Conservation (phyloP, 2,888 invertebrate species). For the Pachliopta kotzebuea region DNA sequence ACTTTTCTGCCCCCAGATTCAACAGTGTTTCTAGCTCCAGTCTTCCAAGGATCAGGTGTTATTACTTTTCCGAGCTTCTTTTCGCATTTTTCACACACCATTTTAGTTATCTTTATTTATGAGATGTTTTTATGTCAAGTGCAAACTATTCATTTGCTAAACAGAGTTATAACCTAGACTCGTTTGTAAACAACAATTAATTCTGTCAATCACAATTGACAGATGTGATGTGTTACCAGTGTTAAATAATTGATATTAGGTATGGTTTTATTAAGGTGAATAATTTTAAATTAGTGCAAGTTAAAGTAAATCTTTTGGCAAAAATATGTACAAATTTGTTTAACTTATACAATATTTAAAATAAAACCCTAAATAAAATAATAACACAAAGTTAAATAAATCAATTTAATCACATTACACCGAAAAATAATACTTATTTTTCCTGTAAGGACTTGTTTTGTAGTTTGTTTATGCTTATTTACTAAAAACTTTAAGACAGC, state of each 20-base stretch:
- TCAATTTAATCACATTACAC: too few species aligned
- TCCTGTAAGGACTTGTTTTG: too few species aligned
- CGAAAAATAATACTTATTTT: too few species aligned
- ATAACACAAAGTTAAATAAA: too few species aligned
- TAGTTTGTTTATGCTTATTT: too few species aligned
- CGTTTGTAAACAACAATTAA: background rate
- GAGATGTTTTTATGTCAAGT: background rate
- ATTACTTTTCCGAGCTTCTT: conserved; percentile 95
- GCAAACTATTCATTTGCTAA: background rate
- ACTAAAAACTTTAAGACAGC: too few species aligned
- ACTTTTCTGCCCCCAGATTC: conserved; percentile 94
- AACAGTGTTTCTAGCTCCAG: conserved; percentile 93
- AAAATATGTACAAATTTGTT: too few species aligned
- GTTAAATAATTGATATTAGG: background rate
- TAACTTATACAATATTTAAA: too few species aligned
- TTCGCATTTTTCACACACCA: conserved; percentile 96
- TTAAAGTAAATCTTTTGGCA: too few species aligned
- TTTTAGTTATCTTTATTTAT: conserved; percentile 51
- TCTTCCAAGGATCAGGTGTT: conserved; percentile 98
- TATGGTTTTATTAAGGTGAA: too few species aligned
- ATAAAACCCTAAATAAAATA: too few species aligned
- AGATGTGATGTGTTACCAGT: background rate
- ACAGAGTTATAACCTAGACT: conserved; percentile 7
- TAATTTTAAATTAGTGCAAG: too few species aligned
- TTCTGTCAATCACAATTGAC: background rate